A percentile compares a stretch with the other conserved stretches of the same genome.
These are phyloP conservation scores for Ectropis grisescens DNA, from an alignment of 1,140 invertebrate species.

Conservation along the genomic window DNA sequence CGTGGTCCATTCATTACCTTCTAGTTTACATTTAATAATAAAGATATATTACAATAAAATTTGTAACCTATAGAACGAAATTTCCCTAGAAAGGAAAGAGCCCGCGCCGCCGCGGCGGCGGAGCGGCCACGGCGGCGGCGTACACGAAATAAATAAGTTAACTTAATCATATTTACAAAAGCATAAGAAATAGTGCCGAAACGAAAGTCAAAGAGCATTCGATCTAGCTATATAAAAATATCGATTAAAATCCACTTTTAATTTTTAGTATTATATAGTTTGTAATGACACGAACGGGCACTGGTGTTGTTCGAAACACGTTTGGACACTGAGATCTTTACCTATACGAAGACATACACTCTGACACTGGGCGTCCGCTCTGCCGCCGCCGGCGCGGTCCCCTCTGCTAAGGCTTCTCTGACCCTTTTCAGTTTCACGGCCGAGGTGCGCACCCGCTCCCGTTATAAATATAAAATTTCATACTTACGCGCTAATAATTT, in stretches of 20 bases:
- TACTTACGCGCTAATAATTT: constrained; percentile 28
- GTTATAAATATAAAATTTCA: constrained; percentile 1
- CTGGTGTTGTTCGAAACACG: constrained; percentile 59
- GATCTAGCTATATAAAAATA: constrained; percentile 62
- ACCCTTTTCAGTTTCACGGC: constrained; percentile 23
- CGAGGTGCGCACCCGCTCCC: constrained; percentile 21
- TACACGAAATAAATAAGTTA: constrained; percentile 66
- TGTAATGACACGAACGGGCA: constrained; percentile 61
- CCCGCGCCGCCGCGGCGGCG: background rate
- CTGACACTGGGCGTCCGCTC: too few relatives aligned
- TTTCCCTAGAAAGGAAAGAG: constrained; percentile 60
- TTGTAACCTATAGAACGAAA: constrained; percentile 66
- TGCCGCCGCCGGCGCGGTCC: constrained; percentile 2
- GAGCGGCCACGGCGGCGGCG: background rate
- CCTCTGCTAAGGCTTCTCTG: constrained; percentile 31
- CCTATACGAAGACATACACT: constrained; percentile 12
- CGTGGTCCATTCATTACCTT: constrained; percentile 64
- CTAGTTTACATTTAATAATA: constrained; percentile 37
- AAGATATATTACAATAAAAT: constrained; percentile 67
- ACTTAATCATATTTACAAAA: constrained; percentile 65
- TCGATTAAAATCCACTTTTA: constrained; percentile 50
- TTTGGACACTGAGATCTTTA: constrained; percentile 60
- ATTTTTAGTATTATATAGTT: constrained; percentile 31
- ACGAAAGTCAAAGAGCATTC: constrained; percentile 49
- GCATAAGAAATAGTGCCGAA: constrained; percentile 50